A percentile compares a stretch with the other conserved stretches of the same genome.
Conservation (phyloP, 1,140 invertebrate genomes). For the Saccostrea echinata region DNA sequence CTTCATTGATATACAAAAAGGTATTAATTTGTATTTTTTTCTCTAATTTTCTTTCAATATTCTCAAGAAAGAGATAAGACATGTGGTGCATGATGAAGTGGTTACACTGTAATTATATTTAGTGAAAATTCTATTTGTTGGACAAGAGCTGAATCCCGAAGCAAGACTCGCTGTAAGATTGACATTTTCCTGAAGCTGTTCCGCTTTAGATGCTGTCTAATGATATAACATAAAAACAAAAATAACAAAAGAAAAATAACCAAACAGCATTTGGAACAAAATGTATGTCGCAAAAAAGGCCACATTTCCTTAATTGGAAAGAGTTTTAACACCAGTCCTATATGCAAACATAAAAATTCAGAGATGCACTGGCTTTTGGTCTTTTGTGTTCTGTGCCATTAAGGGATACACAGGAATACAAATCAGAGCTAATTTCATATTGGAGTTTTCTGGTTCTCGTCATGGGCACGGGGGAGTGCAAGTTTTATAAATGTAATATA, state of each 20-base stretch:
- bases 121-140: too few relatives aligned
- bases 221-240: conserved; percentile 1
- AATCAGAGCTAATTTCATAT: conserved; percentile 11
- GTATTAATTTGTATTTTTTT: too few relatives aligned
- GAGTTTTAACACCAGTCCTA: neutral
- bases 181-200: neutral
- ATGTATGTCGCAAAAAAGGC: neutral
- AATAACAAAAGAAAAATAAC: neutral
- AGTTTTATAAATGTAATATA: conserved; percentile 17
- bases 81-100: too few relatives aligned
- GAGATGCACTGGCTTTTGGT: neutral
- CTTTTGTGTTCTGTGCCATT: neutral
- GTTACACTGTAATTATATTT: too few relatives aligned
- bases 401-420: neutral
- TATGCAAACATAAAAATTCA: neutral
- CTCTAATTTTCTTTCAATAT: too few relatives aligned
- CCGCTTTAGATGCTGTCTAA: neutral
- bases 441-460: conserved; percentile 1
- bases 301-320: neutral
- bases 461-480: neutral
- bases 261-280: neutral
- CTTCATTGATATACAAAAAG: too few relatives aligned
- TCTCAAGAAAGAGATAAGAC: too few relatives aligned
- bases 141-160: too few relatives aligned
- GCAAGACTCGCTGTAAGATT: neutral